phyloP scores from a whole-genome alignment of 1,140 invertebrate species.

The Planococcus citri region DNA sequence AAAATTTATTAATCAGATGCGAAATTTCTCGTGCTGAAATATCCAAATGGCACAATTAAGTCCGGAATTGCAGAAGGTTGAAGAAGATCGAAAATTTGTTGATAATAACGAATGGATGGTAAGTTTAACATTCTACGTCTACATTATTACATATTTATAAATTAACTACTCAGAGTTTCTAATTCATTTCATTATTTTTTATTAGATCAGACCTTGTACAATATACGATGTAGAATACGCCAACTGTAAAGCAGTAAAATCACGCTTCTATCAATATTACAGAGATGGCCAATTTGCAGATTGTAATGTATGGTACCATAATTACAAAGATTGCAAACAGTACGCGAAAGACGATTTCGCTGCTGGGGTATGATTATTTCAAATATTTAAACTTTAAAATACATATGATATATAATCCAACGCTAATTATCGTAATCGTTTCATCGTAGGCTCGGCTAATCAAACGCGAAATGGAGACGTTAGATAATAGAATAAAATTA shows the following conservation, averaged over 20 bases:
- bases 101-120: neutral
- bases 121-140: neutral
- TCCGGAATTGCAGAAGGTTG: neutral
- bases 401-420: neutral
- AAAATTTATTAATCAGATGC: no score
- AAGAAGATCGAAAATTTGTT: neutral
- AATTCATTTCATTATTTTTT: neutral
- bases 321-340: neutral
- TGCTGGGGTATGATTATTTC: neutral
- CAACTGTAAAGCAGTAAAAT: neutral
- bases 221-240: neutral
- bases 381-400: neutral
- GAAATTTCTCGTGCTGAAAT: no score
- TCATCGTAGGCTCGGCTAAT: neutral
- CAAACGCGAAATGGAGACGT: neutral
- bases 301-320: neutral
- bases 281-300: neutral
- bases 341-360: neutral
- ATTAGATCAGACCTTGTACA: neutral
- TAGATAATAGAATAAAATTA: neutral
- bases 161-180: no score
- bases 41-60: no score
- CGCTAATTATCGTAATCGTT: neutral
- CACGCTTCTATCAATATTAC: neutral
- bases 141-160: no score